Base-by-base conservation (phyloP, 1,140 invertebrate genomes). In the Hydropsyche tenuis region DNA sequence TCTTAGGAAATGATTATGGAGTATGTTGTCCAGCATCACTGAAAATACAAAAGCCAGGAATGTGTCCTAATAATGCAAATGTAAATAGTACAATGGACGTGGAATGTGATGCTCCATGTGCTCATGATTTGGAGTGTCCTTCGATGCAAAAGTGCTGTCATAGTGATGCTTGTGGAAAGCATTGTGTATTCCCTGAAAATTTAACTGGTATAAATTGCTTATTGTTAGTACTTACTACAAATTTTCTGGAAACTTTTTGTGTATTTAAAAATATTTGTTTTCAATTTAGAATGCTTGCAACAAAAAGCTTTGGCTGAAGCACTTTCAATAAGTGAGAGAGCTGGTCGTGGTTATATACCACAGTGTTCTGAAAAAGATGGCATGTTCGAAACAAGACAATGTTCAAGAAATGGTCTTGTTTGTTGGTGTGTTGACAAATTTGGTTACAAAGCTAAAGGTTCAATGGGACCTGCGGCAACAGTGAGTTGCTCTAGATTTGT, bases 341-440 rank as follows among this genome's bases (percentile, higher is more conserved):
- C 91, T 73, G 93, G 92, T 0, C 88, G 90, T 11, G 93, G 93
- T 1, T 95, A 95, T 79, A 87, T 94, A 37, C 94, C 94, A 0
- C 93, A 95, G 78, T 95, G 94, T 78, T 87, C 84, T 18, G 84
- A 86, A 20, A 84, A 79, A 76, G 89, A 90, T 64, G 93, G 93
- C 0, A 86, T 88, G 22, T 95, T 93, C 79, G 83, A 89, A 23
- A 82, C 89, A 0, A 87, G 84, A 64, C 93, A 95, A 77, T 95
- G 94, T 80, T 94, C 93, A 1, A 86, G 91, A 51, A 95, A 95
- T 80, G 91, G 91, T 16, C 80, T 94, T 0, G 92, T 95, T 74
- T 95, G 94, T 81, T 95, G 94, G 94, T 95, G 94, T 79, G 93
- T 95, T 0, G 91, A 93, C 80, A 82, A 86, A 22, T 86, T 88